Evolutionary conservation across 2,113 vertebrate genomes (phyloP), one percentile per base, ranked within the genome.

Genomic region (Forbesichthys papilliferus): DNA sequence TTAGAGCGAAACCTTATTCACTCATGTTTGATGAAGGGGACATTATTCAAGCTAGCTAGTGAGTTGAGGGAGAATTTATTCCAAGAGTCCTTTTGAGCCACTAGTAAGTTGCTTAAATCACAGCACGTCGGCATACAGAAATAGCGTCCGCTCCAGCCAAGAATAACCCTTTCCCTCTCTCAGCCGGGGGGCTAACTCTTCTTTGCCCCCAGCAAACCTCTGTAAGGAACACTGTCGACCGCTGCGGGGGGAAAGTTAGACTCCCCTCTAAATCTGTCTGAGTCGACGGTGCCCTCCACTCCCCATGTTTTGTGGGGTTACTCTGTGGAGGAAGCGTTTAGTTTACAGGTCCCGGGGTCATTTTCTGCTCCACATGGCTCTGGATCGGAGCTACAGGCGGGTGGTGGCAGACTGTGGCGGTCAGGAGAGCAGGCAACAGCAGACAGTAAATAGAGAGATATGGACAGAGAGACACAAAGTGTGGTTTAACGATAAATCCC

Each of bases 321-420:
- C 63, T 57, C 46, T 52, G 64, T 47, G 52, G 56, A 54, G 66
- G 66, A 74, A 70, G 61, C 59, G 73, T 59, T 74, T 67, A 34
- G 53, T 79, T 71, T 64, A 34, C 57, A 55, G 57, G 48, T 16
- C 60, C 65, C 14, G 54, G 33, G 62, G 64, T 63, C 68, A 75
- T 71, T 74, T 79, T 79, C 71, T 75, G 72, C 77, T 59, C 69
- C 52, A 66, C 58, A 53, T 53, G 49, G 65, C 56, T 53, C 62
- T 69, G 4, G 62, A n/a, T 49, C 33, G 48, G 42, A 57, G 66
- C 14, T 27, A 49, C 48, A 51, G 27, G 36, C 3, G 42, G 60
- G 10, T 42, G n/a, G 18, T 9, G n/a, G 20, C 10, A 47, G 36
- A 65, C 33, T 18, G 16, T 53, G 42, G 18, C 42, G 4, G 16